Conservation (phyloP, 2,113 vertebrate genomes). For the Artemisiospiza belli region DNA sequence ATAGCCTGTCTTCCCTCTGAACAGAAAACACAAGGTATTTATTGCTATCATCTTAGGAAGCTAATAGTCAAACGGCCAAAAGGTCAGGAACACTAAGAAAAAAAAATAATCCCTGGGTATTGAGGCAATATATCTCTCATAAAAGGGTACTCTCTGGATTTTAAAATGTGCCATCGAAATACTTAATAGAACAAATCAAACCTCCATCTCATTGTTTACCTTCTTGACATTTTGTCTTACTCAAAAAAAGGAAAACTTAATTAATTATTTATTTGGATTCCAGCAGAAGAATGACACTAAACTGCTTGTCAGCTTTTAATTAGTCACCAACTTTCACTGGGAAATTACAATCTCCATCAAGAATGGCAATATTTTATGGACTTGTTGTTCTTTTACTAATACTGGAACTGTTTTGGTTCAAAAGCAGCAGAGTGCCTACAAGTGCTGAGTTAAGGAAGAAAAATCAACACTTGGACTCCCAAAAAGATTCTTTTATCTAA, state of each 20-base stretch:
- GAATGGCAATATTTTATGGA: not conserved
- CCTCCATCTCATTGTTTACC: not conserved
- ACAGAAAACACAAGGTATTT: slow-evolving; percentile 55
- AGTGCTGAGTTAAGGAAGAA: not conserved
- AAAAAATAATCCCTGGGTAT: slow-evolving; percentile 15
- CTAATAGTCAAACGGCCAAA: slow-evolving; percentile 52
- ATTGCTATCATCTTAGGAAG: slow-evolving; percentile 59
- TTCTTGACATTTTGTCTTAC: not conserved
- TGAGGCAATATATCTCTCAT: slow-evolving; percentile 31
- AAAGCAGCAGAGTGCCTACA: not conserved
- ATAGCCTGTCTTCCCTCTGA: slow-evolving; percentile 54
- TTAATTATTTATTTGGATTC: not conserved
- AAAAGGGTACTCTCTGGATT: slow-evolving; percentile 27
- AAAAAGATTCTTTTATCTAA: not conserved
- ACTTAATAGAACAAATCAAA: not conserved
- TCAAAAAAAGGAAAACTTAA: slow-evolving; percentile 1
- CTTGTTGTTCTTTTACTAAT: not conserved
- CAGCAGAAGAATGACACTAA: not conserved
- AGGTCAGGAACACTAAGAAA: slow-evolving; percentile 50
- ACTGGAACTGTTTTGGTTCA: not conserved
- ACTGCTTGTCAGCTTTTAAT: slow-evolving; percentile 1
- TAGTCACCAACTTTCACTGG: not conserved
- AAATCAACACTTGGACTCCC: not conserved
- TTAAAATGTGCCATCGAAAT: slow-evolving; percentile 9
- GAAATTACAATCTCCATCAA: slow-evolving; percentile 19